Evolutionary conservation across 2,888 invertebrate species (phyloP).

Genomic region (Trissolcus brochymenae): DNA sequence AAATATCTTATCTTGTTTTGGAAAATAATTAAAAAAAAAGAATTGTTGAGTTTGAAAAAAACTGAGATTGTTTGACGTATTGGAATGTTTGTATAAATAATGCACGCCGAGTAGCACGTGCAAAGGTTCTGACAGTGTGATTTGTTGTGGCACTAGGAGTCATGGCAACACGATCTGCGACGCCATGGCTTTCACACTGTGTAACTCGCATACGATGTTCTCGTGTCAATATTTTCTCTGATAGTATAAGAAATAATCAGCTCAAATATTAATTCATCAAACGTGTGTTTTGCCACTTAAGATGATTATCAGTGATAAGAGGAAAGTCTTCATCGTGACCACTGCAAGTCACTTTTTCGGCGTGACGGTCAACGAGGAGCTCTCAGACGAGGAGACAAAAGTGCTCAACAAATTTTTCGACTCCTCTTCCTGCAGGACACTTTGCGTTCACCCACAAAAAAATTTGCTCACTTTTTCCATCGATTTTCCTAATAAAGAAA

Average conservation of each 20-base stretch:
- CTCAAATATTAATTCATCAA: not conserved
- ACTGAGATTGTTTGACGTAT: too few relatives aligned
- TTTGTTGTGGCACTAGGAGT: slow-evolving; percentile 41
- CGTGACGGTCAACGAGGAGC: slow-evolving; percentile 45
- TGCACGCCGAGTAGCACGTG: too few relatives aligned
- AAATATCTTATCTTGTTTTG: too few relatives aligned
- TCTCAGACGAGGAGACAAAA: slow-evolving; percentile 57
- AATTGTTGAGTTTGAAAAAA: too few relatives aligned
- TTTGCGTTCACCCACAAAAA: slow-evolving; percentile 65
- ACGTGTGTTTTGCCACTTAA: not conserved
- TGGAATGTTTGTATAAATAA: too few relatives aligned
- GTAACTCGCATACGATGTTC: slow-evolving; percentile 8
- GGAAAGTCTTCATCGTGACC: slow-evolving; percentile 66
- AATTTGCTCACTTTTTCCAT: slow-evolving; percentile 64
- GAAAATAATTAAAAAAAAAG: too few relatives aligned
- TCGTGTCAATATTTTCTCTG: not conserved
- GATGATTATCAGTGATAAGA: slow-evolving; percentile 66
- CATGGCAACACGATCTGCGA: slow-evolving; percentile 38
- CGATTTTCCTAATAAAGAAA: slow-evolving; percentile 64
- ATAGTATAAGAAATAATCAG: not conserved
- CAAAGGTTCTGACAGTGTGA: not conserved
- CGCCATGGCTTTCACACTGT: slow-evolving; percentile 16
- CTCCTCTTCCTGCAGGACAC: slow-evolving; percentile 65
- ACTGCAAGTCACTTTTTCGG: slow-evolving; percentile 72
- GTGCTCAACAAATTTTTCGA: slow-evolving; percentile 70